Percentiles rank a stretch among this genome's conserved stretches.
Conservation (phyloP, 2,113 vertebrate genomes). For the Motacilla alba region DNA sequence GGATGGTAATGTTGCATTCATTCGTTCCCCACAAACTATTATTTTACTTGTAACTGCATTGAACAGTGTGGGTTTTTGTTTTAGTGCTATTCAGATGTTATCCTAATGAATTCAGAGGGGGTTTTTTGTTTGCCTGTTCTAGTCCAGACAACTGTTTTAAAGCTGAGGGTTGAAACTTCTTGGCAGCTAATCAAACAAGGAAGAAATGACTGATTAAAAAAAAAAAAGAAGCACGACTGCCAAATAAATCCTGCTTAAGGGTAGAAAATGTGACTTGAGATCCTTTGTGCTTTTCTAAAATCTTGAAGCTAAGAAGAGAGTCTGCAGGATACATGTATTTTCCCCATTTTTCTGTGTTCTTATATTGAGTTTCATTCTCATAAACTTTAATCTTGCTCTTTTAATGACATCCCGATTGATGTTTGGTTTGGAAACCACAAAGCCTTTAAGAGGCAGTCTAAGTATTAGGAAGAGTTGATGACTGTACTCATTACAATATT, state of each 20-base stretch:
- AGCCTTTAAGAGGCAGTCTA: not conserved
- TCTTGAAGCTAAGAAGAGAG: not conserved
- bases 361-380: not conserved
- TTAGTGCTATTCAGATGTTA: not conserved
- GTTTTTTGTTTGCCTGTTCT: not conserved
- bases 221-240: not conserved
- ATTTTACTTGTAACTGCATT: not conserved
- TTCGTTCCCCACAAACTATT: not conserved
- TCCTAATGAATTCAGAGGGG: not conserved
- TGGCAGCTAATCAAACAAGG: constrained; percentile 36
- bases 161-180: not conserved
- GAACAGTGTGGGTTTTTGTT: not conserved
- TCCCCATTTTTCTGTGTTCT: not conserved
- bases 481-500: not conserved
- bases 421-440: not conserved
- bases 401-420: not conserved
- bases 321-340: not conserved
- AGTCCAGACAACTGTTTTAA: constrained; percentile 9
- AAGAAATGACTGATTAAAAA: not conserved
- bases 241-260: not conserved
- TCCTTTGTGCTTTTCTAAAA: not conserved
- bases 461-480: not conserved
- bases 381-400: not conserved
- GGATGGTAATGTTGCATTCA: not conserved
- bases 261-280: not conserved